A percentile compares a stretch with the other conserved stretches of the same genome.
Conservation (phyloP, 2,113 vertebrate species). For the Euleptes europaea region DNA sequence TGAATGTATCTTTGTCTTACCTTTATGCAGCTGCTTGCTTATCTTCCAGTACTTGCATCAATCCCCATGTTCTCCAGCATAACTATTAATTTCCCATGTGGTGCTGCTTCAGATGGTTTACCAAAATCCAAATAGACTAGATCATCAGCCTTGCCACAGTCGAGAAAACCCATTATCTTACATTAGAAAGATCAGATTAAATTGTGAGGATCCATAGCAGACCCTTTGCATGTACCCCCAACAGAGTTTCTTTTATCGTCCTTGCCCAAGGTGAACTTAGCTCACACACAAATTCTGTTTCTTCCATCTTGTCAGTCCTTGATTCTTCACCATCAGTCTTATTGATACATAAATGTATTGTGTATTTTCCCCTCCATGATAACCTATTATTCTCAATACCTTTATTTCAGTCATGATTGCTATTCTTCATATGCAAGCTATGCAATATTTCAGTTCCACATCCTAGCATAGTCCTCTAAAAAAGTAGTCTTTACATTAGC, state of each 20-base stretch:
- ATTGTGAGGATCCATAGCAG: not conserved
- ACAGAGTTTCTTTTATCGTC: not conserved
- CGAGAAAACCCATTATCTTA: constrained; percentile 7
- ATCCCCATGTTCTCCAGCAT: constrained; percentile 1
- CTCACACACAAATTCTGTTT: not conserved
- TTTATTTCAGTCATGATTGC: not conserved
- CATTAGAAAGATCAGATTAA: constrained; percentile 11
- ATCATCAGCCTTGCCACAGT: not conserved
- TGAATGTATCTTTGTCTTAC: not conserved
- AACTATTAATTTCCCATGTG: constrained; percentile 32
- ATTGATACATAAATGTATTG: not conserved
- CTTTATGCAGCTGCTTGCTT: constrained; percentile 3
- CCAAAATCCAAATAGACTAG: constrained; percentile 23
- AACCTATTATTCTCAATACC: not conserved
- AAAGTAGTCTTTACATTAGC: not conserved
- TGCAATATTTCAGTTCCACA: not conserved
- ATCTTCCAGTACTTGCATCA: constrained; percentile 15
- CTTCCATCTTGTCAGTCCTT: not conserved
- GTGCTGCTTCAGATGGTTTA: not conserved
- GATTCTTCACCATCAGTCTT: constrained; percentile 8
- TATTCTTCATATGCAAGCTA: not conserved
- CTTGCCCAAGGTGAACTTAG: constrained; percentile 3
- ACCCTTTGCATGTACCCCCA: not conserved
- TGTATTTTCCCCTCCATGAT: not conserved
- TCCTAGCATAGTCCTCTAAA: not conserved